Evolutionary conservation across 2,113 vertebrate genomes (phyloP).

Genomic region (Tautogolabrus adspersus): DNA sequence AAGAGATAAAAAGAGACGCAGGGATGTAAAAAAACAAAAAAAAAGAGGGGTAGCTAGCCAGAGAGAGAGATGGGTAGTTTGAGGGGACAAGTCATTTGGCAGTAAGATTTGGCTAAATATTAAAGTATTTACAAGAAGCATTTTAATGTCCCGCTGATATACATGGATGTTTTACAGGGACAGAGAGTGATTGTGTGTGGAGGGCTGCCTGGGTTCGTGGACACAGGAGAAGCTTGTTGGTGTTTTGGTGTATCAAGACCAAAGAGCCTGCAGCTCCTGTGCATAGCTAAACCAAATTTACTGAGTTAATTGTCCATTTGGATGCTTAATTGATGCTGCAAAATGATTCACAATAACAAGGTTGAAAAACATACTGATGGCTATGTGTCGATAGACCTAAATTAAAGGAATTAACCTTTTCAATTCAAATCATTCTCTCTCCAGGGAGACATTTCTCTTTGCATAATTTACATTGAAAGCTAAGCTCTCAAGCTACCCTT

Average conservation of each 20-base stretch:
- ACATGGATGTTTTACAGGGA: conserved; percentile 2
- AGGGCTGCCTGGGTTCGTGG: conserved; percentile 16
- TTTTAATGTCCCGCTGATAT: conserved; percentile 21
- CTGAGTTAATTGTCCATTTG: conserved; percentile 65
- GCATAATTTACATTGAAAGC: conserved; percentile 1
- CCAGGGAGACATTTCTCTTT: not conserved
- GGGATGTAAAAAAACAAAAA: conserved; percentile 2
- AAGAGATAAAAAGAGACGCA: conserved; percentile 10
- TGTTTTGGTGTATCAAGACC: conserved; percentile 27
- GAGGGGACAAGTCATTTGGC: conserved; percentile 26
- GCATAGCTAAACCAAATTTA: conserved; percentile 48
- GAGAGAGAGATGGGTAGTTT: conserved; percentile 19
- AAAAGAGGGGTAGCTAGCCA: not conserved
- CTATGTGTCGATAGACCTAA: conserved; percentile 36
- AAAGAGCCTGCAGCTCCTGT: conserved; percentile 49
- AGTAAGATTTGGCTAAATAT: conserved; percentile 34
- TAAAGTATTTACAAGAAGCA: conserved; percentile 13
- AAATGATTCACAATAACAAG: conserved; percentile 49
- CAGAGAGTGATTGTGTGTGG: not conserved
- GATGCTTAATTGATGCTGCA: conserved; percentile 64
- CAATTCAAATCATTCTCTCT: conserved; percentile 22
- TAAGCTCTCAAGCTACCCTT: not conserved
- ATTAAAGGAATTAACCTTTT: conserved; percentile 49
- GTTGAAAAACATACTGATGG: conserved; percentile 53
- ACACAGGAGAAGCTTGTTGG: conserved; percentile 28